Conservation (phyloP, 2,797 vertebrate species). For the Emys orbicularis region DNA sequence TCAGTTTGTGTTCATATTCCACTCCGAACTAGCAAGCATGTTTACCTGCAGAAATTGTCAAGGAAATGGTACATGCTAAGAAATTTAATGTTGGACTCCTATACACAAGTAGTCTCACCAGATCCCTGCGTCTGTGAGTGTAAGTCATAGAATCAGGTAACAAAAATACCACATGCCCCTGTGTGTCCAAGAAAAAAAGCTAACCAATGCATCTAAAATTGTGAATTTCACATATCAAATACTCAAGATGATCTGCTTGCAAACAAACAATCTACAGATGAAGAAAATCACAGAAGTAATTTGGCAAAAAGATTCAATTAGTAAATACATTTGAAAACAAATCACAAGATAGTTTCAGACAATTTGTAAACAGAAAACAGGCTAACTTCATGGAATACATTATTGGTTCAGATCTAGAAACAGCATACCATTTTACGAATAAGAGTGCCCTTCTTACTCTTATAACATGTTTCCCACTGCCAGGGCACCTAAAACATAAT, state of each 20-base stretch:
- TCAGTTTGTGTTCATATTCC: background rate
- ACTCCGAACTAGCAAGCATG: background rate
- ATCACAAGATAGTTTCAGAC: conserved; percentile 1
- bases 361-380: background rate
- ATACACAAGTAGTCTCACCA: background rate
- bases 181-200: background rate
- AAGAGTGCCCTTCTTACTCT: conserved; percentile 47
- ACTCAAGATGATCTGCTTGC: conserved; percentile 17
- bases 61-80: background rate
- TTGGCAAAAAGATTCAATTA: conserved; percentile 19
- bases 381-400: background rate
- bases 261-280: background rate
- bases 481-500: conserved; percentile 40
- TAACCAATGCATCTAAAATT: background rate
- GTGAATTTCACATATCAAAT: background rate
- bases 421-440: conserved; percentile 38
- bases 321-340: conserved; percentile 25
- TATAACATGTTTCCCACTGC: conserved; percentile 3
- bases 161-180: background rate
- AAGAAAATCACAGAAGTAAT: background rate
- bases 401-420: conserved; percentile 32
- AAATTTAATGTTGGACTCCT: background rate
- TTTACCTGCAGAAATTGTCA: background rate
- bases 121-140: background rate
- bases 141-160: background rate